A percentile compares a stretch with the other conserved stretches of the same genome.
These are phyloP conservation scores for Eurystomus gularis DNA, from an alignment of 2,113 vertebrate genomes.

Conservation along the genomic window DNA sequence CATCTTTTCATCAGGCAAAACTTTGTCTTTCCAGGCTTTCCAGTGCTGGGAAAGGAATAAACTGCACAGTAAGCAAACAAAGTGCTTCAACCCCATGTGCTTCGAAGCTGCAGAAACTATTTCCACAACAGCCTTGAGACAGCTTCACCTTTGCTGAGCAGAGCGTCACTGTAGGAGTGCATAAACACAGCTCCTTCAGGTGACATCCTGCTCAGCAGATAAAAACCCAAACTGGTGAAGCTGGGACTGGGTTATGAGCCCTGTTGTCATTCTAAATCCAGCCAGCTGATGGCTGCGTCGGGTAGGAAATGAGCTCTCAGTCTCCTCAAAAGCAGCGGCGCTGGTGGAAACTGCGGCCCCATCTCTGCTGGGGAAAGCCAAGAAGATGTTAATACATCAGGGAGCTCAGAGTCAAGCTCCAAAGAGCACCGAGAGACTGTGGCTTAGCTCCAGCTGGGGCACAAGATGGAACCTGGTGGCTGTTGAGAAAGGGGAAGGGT, in stretches of 20 bases:
- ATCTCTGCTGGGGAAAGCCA: neutral
- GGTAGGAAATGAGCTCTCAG: neutral
- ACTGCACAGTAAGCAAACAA: neutral
- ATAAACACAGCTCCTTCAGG: neutral
- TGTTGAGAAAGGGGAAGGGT: neutral
- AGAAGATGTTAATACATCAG: neutral
- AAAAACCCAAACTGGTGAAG: neutral
- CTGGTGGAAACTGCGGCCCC: neutral
- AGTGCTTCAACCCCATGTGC: accelerated
- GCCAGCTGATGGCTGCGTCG: constrained; percentile 58
- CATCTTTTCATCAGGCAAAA: neutral
- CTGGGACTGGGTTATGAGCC: neutral
- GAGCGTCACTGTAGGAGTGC: neutral
- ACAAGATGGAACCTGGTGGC: neutral
- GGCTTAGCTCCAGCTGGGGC: neutral
- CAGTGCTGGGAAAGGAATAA: neutral
- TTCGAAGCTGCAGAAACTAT: neutral
- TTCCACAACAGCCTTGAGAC: neutral
- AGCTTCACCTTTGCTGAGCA: neutral
- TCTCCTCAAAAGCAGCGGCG: neutral
- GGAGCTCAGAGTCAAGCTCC: neutral
- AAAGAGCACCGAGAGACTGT: neutral
- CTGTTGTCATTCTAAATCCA: constrained; percentile 27
- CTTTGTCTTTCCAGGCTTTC: neutral
- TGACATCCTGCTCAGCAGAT: neutral